Percentiles rank a stretch among this genome's conserved stretches.
Conservation (phyloP, 2,888 invertebrate species). For the Chromoteleia sp. region DNA sequence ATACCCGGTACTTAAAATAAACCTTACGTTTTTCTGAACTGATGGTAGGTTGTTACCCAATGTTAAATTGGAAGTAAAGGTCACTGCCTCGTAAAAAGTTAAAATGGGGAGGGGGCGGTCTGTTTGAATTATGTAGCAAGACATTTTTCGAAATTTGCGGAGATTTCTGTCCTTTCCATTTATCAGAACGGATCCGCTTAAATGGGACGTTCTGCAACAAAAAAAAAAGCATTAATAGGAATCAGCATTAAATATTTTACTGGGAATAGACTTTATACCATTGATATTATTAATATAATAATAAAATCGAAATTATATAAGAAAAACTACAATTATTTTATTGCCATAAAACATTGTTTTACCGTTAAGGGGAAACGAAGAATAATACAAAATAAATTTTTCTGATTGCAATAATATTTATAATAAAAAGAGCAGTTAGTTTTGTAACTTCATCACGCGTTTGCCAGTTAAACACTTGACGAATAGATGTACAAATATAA, state of each 20-base stretch:
- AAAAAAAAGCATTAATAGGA: neutral
- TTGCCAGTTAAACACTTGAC: neutral
- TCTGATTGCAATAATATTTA: neutral
- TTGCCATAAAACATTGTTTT: no score
- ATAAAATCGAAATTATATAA: no score
- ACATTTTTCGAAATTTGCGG: conserved; percentile 95
- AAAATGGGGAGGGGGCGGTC: conserved; percentile 95
- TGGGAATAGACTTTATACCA: no score
- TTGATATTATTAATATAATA: no score
- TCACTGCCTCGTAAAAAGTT: conserved; percentile 96
- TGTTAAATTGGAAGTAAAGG: conserved; percentile 96
- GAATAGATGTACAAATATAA: conserved; percentile 2
- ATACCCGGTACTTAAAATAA: conserved; percentile 88
- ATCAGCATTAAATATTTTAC: no score
- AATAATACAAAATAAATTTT: no score
- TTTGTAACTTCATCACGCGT: no score
- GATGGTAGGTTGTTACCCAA: conserved; percentile 93
- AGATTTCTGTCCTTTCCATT: conserved; percentile 95
- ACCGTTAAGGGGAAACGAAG: no score
- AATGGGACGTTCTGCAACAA: conserved; percentile 89
- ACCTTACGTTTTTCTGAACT: no score
- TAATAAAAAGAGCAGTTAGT: no score
- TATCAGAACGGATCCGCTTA: conserved; percentile 94
- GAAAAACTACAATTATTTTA: no score
- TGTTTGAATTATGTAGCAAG: conserved; percentile 99